Percentiles rank a stretch among this genome's conserved stretches.
Conservation (phyloP, 2,888 invertebrate species). For the Eudemis profundana region DNA sequence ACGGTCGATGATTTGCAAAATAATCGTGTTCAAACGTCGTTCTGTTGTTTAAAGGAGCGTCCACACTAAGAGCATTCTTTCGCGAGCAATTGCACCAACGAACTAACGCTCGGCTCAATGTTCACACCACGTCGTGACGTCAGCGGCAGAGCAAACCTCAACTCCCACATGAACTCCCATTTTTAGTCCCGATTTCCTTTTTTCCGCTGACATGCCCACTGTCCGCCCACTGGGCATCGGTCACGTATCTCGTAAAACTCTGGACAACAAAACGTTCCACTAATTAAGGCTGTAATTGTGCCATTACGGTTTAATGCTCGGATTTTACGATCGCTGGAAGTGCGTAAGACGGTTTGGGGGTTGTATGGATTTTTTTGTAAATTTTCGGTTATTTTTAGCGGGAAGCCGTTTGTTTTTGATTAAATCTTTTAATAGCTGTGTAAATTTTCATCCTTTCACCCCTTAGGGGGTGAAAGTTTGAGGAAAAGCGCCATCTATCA, state of each 20-base stretch:
- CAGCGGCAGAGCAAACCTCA: too few relatives aligned
- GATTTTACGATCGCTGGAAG: slow-evolving; percentile 69
- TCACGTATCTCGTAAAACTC: slow-evolving; percentile 70
- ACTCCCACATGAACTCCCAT: background rate
- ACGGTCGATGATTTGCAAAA: too few relatives aligned
- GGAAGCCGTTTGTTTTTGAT: slow-evolving; percentile 17
- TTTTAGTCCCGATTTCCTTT: slow-evolving; percentile 21
- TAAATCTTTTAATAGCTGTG: slow-evolving; percentile 4
- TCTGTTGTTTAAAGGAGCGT: too few relatives aligned
- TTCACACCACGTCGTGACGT: too few relatives aligned
- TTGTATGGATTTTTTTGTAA: slow-evolving; percentile 29
- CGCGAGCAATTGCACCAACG: too few relatives aligned
- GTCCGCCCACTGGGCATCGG: slow-evolving; percentile 50
- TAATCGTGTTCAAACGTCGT: too few relatives aligned
- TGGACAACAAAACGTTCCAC: slow-evolving; percentile 70
- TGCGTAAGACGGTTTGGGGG: slow-evolving; percentile 36
- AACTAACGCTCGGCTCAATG: too few relatives aligned
- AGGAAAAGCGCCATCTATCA: background rate
- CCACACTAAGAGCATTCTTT: too few relatives aligned
- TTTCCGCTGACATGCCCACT: slow-evolving; percentile 43
- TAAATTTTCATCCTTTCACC: background rate
- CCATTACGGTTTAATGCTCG: slow-evolving; percentile 72
- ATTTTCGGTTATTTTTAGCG: slow-evolving; percentile 13
- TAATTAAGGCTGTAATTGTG: slow-evolving; percentile 79
- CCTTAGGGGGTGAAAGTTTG: background rate